Conservation (phyloP, 1,140 invertebrate species). For the Drosophila truncata region DNA sequence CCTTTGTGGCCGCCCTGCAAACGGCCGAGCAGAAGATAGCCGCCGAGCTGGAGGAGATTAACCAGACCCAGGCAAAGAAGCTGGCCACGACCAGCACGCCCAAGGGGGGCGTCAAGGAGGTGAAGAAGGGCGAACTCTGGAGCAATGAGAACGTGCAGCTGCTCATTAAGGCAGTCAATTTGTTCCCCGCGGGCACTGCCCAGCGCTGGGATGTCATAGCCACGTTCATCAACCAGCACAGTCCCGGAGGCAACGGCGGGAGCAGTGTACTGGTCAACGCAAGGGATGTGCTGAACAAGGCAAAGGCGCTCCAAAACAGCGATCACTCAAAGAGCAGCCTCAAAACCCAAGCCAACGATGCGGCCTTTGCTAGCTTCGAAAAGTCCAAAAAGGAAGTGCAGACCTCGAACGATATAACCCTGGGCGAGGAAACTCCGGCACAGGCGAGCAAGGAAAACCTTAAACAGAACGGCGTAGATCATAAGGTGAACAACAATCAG, state of each 20-base stretch:
- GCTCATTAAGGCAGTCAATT: conserved; percentile 97
- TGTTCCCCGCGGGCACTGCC: conserved; percentile 98
- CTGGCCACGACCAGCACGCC: conserved; percentile 32
- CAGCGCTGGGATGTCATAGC: conserved; percentile 98
- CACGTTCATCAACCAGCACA: conserved; percentile 98
- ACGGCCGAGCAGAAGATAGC: conserved; percentile 91
- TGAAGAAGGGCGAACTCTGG: conserved; percentile 89
- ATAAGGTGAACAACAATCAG: conserved; percentile 70
- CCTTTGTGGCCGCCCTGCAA: conserved; percentile 89
- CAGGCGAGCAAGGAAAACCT: conserved; percentile 66
- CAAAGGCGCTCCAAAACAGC: conserved; percentile 96
- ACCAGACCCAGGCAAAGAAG: conserved; percentile 76
- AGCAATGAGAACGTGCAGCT: conserved; percentile 92
- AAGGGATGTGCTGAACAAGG: conserved; percentile 97
- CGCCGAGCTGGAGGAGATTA: conserved; percentile 88
- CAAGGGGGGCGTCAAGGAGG: conserved; percentile 82
- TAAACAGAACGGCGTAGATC: conserved; percentile 67
- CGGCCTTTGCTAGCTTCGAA: conserved; percentile 96
- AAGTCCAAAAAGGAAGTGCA: conserved; percentile 91
- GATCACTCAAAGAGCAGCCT: conserved; percentile 94
- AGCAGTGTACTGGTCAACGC: conserved; percentile 88
- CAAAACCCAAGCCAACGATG: conserved; percentile 95
- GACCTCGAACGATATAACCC: conserved; percentile 75
- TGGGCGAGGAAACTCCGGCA: conserved; percentile 60
- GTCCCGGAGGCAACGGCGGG: conserved; percentile 84